Evolutionary conservation across 2,888 invertebrate species (phyloP).

Genomic region (Leucozona laternaria): DNA sequence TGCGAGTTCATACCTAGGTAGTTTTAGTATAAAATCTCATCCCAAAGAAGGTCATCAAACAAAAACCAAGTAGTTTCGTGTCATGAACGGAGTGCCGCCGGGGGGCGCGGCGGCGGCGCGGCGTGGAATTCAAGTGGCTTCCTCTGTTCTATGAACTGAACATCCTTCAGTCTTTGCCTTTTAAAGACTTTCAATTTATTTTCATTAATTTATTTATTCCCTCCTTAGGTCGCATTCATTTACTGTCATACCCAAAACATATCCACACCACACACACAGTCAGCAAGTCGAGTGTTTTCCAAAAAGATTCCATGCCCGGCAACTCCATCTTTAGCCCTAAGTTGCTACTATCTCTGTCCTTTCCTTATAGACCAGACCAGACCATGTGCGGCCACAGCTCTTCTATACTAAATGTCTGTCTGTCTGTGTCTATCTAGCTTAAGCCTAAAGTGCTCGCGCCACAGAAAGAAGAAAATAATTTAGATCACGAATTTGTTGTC

Average conservation of each 20-base stretch:
- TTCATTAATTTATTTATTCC: constrained; percentile 54
- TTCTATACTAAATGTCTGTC: neutral
- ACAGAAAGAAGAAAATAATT: constrained; percentile 80
- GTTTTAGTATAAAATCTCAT: constrained; percentile 28
- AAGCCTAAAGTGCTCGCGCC: constrained; percentile 25
- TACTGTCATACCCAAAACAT: constrained; percentile 25
- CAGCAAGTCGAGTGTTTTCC: neutral
- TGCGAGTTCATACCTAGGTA: neutral
- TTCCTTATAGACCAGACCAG: constrained; percentile 54
- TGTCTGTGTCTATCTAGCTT: neutral
- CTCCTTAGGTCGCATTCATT: constrained; percentile 36
- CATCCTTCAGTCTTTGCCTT: constrained; percentile 29
- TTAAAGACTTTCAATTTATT: constrained; percentile 69
- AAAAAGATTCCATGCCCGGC: constrained; percentile 31
- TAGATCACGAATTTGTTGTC: constrained; percentile 84
- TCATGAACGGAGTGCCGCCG: neutral
- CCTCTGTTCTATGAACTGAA: neutral
- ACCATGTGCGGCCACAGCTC: constrained; percentile 17
- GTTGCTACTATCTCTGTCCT: constrained; percentile 72
- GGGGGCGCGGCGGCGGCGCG: neutral
- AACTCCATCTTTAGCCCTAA: constrained; percentile 78
- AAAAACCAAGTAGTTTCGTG: neutral
- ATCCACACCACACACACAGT: neutral
- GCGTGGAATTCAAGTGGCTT: neutral
- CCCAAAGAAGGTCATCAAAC: constrained; percentile 37